phyloP scores from a whole-genome alignment of 2,797 vertebrate genomes.

The Ctenosaura bakeri region DNA sequence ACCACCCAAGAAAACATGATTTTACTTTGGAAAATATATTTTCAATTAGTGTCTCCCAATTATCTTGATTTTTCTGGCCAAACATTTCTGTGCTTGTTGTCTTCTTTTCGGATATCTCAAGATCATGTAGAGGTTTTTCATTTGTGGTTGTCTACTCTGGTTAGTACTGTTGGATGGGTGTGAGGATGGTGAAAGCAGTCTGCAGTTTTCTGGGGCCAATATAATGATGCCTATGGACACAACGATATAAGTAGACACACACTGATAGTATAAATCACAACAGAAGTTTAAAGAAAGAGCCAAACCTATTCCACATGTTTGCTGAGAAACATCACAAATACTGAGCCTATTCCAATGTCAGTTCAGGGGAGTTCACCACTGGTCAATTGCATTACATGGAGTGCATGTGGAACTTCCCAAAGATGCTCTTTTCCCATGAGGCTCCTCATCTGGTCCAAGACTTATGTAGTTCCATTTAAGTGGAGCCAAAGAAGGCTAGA shows the following conservation, averaged over 20 bases:
- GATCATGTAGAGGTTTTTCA: neutral
- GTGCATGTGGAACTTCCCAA: neutral
- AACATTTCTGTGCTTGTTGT: neutral
- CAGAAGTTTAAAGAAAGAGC: neutral
- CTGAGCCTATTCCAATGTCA: neutral
- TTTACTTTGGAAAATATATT: neutral
- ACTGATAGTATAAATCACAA: neutral
- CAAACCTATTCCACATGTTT: neutral
- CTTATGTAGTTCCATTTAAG: neutral
- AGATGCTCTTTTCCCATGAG: neutral
- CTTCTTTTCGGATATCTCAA: neutral
- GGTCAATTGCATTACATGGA: neutral
- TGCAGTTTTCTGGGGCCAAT: neutral
- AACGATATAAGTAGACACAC: neutral
- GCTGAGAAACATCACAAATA: neutral
- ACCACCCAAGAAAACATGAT: too few relatives aligned
- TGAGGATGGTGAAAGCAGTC: neutral
- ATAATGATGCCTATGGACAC: neutral
- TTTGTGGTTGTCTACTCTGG: neutral
- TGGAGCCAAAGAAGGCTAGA: too few relatives aligned
- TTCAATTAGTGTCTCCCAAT: neutral
- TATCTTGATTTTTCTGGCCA: neutral
- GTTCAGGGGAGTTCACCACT: neutral
- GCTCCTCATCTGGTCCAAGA: neutral
- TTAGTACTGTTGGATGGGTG: neutral